Evolutionary conservation across 2,888 invertebrate genomes (phyloP), one percentile per base, ranked within the genome.

Genomic region (Lacanobia oleracea): DNA sequence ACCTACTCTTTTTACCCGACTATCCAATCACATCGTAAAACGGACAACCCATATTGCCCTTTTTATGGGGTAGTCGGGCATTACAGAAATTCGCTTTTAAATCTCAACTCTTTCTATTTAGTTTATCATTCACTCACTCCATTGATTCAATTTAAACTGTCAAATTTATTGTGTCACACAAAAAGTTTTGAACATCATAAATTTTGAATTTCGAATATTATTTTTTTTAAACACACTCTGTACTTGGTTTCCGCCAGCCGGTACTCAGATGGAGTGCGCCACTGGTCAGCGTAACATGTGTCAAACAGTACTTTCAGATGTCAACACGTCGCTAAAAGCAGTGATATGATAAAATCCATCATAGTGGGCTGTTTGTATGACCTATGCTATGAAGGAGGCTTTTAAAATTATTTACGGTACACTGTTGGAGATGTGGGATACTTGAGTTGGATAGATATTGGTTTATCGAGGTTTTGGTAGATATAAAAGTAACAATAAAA

Each of bases 291-390:
- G 59, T 72, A 78, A 82, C 82, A 82, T 82, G 71, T 84, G 82
- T 82, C 84, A 82, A 72, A 74, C 45, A 51, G 51, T 77, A 81
- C 81, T 81, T 43, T 70, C 82, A 72, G 68, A 74, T 84, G 82
- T 82, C 82, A 82, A 82, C 84, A 82, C 67, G 9, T 65, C 61
- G 80, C 75, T 80, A 80, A 80, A 80, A 80, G 80, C 75, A 60
- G 62, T 54, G 83, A 80, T 83, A 83, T 79, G 82, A 79, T 83
- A 79, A 75, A 83, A 79, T 67, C 48, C 59, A 77, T 68, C 83
- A 86, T 70, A 71, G 74, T 74, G 61, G 62, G 79, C 81, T 81
- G 71, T 79, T 83, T 76, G 67, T 48, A 18, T 43, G 61, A 33
- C 66, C 72, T 71, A 78, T 63, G 81, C 72, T 70, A 71, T 63